Evolutionary conservation across 1,140 invertebrate genomes (phyloP).

Genomic region (Colletes latitarsis): DNA sequence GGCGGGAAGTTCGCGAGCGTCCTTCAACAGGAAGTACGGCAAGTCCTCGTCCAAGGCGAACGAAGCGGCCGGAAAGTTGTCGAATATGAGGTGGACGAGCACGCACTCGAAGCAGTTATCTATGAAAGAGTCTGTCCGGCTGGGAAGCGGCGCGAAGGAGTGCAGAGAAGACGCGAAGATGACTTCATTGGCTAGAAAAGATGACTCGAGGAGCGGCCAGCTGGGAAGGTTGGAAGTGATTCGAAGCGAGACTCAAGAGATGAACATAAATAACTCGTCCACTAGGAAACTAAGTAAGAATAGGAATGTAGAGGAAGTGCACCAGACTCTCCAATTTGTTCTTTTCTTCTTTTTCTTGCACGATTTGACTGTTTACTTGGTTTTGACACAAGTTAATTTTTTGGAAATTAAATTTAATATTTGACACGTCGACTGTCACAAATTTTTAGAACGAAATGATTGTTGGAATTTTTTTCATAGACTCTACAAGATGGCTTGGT

Average conservation of each 20-base stretch:
- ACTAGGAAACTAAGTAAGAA: too few relatives aligned
- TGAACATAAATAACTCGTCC: not conserved
- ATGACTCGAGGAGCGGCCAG: not conserved
- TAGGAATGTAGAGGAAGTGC: too few relatives aligned
- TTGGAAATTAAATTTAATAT: too few relatives aligned
- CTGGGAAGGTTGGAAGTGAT: not conserved
- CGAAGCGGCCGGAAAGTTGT: not conserved
- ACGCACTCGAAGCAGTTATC: not conserved
- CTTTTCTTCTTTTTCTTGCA: too few relatives aligned
- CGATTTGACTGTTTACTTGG: too few relatives aligned
- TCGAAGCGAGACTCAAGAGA: slow-evolving; percentile 20
- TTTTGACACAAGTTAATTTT: too few relatives aligned
- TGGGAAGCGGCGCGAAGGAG: not conserved
- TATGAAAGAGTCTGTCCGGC: not conserved
- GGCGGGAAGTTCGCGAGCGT: slow-evolving; percentile 27
- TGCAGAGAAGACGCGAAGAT: not conserved
- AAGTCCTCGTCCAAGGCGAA: not conserved
- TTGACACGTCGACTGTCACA: too few relatives aligned
- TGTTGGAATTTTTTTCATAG: too few relatives aligned
- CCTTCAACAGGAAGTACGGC: too few relatives aligned
- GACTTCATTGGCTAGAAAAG: not conserved
- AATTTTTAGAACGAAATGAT: too few relatives aligned
- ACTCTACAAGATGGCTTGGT: too few relatives aligned
- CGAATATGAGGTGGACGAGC: not conserved
- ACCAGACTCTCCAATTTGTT: too few relatives aligned